Conservation (phyloP, 2,888 invertebrate species). For the Drosophila cracens region DNA sequence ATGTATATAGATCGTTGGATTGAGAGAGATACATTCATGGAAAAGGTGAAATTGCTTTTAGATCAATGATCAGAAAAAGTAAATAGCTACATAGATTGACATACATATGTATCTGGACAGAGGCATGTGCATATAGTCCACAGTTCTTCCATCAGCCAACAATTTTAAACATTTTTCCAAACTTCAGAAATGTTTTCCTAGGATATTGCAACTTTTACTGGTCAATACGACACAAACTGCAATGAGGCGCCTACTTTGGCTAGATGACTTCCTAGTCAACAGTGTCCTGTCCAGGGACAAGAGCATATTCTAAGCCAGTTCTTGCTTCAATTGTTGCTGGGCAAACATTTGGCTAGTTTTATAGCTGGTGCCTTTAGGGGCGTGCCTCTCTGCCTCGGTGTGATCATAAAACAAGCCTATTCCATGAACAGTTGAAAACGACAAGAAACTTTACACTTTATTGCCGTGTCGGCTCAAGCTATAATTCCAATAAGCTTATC, state of each 20-base stretch:
- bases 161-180: background rate
- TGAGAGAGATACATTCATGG: background rate
- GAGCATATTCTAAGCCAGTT: background rate
- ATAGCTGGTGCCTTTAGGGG: background rate
- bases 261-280: background rate
- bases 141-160: background rate
- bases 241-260: background rate
- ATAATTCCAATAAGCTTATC: slow-evolving; percentile 23
- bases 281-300: accelerated
- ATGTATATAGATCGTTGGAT: background rate
- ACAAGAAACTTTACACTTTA: slow-evolving; percentile 2
- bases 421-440: background rate
- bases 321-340: background rate
- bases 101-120: background rate
- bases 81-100: background rate
- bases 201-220: background rate
- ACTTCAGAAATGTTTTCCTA: background rate
- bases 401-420: background rate
- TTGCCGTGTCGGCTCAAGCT: background rate
- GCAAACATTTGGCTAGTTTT: background rate
- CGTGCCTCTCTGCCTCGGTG: background rate
- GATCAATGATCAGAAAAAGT: background rate
- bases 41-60: background rate
- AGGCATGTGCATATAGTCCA: background rate
- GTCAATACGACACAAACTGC: background rate